These are phyloP conservation scores for Garra rufa DNA, from an alignment of 2,113 vertebrate species.

Conservation along the genomic window DNA sequence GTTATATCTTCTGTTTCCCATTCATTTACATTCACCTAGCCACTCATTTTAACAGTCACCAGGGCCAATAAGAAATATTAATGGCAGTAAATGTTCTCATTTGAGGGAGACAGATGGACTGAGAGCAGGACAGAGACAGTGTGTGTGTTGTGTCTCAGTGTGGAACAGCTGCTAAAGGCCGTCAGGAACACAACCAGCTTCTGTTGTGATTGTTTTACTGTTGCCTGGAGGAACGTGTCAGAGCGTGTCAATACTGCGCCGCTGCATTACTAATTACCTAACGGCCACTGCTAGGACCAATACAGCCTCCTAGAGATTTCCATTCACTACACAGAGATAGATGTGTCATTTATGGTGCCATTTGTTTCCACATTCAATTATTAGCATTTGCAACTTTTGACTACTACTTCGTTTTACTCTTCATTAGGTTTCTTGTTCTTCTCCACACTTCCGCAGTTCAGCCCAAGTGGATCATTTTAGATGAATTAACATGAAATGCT, in stretches of 20 bases:
- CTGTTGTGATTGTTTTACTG: slow-evolving; percentile 44
- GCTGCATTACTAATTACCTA: neutral
- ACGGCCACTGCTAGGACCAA: neutral
- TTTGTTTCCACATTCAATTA: neutral
- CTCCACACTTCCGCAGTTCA: neutral
- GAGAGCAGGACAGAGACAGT: slow-evolving; percentile 12
- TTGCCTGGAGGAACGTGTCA: slow-evolving; percentile 42
- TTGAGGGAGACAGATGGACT: slow-evolving; percentile 21
- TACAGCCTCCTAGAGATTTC: neutral
- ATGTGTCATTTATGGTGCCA: neutral
- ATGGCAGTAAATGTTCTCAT: neutral
- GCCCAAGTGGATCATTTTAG: neutral
- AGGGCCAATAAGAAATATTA: neutral
- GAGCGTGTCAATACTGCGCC: slow-evolving; percentile 36
- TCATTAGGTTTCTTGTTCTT: neutral
- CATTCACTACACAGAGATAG: neutral
- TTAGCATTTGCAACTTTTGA: neutral
- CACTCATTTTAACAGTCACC: neutral
- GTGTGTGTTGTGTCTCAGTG: slow-evolving; percentile 45
- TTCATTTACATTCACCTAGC: neutral
- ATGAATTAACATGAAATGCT: neutral
- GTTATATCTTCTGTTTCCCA: neutral
- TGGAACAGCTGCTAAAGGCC: slow-evolving; percentile 54
- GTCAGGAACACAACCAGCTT: slow-evolving; percentile 21
- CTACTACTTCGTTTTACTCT: neutral